A percentile compares a stretch with the other conserved stretches of the same genome.
Evolutionary conservation across 2,797 vertebrate genomes (phyloP).

Genomic region (Hydrophis major): DNA sequence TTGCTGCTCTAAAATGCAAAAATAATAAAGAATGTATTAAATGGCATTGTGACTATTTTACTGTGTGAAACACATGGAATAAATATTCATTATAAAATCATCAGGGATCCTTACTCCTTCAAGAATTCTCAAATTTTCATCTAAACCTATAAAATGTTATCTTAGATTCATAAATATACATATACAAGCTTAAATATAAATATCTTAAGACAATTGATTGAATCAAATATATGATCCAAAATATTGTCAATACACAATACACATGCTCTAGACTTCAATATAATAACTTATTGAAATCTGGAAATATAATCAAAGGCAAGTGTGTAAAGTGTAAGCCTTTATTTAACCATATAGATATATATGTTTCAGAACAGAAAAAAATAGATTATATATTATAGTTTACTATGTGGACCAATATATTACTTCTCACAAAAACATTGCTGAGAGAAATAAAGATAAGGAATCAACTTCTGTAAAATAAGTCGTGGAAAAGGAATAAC

Average conservation of each 20-base stretch:
- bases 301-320: neutral
- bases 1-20: constrained; percentile 28
- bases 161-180: neutral
- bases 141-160: neutral
- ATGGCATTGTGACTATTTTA: constrained; percentile 20
- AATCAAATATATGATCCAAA: neutral
- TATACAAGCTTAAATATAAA: neutral
- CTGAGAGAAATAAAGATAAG: neutral
- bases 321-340: neutral
- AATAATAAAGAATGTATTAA: fast-evolving
- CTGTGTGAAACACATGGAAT: neutral
- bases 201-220: neutral
- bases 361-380: neutral
- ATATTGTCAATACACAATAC: neutral
- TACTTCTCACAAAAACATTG: neutral
- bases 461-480: neutral
- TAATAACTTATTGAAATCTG: neutral
- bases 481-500: neutral
- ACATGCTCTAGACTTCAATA: neutral
- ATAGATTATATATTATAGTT: neutral
- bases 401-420: neutral
- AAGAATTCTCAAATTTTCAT: neutral
- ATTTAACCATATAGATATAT: neutral
- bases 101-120: neutral
- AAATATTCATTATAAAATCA: neutral